Evolutionary conservation across 2,797 vertebrate species (phyloP).

Genomic region (Leptoclinus maculatus): DNA sequence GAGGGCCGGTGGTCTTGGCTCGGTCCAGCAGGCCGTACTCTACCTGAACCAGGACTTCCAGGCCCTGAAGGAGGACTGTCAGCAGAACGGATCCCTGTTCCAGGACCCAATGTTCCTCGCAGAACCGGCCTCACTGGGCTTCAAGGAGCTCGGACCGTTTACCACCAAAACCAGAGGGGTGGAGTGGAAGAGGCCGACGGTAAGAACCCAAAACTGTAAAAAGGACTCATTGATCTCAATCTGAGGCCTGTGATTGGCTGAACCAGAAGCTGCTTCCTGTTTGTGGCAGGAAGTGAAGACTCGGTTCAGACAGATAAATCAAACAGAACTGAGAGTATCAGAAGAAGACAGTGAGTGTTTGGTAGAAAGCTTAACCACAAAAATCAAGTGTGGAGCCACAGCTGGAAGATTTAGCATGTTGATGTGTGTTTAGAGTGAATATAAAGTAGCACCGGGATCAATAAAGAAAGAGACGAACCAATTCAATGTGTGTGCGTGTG

Average conservation of each 20-base stretch:
- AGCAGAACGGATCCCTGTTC: slow-evolving; percentile 85
- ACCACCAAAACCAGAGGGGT: slow-evolving; percentile 85
- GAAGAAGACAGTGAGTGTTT: not conserved
- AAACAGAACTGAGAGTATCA: not conserved
- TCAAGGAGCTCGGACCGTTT: slow-evolving; percentile 88
- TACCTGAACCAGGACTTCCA: slow-evolving; percentile 88
- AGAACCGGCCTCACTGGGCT: slow-evolving; percentile 85
- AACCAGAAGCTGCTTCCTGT: not conserved
- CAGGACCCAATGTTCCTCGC: slow-evolving; percentile 89
- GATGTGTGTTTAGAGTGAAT: no score
- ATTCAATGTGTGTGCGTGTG: no score
- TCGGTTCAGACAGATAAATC: not conserved
- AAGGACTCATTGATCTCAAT: not conserved
- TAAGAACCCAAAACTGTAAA: slow-evolving; percentile 64
- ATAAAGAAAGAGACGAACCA: no score
- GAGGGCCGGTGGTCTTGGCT: slow-evolving; percentile 85
- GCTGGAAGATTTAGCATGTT: no score
- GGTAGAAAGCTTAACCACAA: no score
- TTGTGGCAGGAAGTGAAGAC: not conserved
- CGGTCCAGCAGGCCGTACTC: slow-evolving; percentile 79
- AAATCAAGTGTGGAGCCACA: no score
- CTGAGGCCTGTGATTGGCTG: not conserved
- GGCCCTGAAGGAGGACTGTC: slow-evolving; percentile 82
- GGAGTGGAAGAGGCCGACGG: slow-evolving; percentile 88
- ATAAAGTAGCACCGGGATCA: no score